phyloP scores from a whole-genome alignment of 2,113 vertebrate species.

The Egretta garzetta region DNA sequence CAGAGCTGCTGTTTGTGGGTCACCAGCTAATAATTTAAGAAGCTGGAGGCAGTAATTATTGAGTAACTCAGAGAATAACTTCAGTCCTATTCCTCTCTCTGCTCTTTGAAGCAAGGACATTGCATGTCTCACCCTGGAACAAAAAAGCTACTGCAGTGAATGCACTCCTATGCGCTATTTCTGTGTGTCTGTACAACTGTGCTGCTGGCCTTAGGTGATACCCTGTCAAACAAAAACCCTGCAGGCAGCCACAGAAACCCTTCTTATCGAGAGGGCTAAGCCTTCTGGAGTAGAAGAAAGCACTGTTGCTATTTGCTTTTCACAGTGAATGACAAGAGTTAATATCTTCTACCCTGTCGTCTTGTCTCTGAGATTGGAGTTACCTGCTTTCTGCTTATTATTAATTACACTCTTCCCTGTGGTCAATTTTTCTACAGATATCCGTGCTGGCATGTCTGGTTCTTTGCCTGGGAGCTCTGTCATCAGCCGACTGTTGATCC shows the following conservation, averaged over 20 bases:
- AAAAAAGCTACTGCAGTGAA: not conserved
- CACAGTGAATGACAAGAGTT: not conserved
- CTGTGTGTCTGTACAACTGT: not conserved
- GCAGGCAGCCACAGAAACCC: not conserved
- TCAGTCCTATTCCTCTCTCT: not conserved
- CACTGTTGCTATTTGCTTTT: not conserved
- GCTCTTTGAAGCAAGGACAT: not conserved
- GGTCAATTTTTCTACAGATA: conserved; percentile 68
- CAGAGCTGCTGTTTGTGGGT: not conserved
- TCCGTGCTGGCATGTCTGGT: conserved; percentile 85
- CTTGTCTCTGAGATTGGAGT: not conserved
- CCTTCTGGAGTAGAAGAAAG: not conserved
- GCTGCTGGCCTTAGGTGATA: not conserved
- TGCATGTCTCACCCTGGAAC: not conserved
- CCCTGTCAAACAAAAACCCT: not conserved
- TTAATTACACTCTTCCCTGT: not conserved
- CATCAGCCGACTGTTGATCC: conserved; percentile 91
- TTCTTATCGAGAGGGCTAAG: not conserved
- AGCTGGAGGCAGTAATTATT: not conserved
- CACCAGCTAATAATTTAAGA: not conserved
- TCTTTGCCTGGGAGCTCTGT: conserved; percentile 90
- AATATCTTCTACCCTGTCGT: not conserved
- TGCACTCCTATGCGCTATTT: not conserved
- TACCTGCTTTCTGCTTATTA: not conserved
- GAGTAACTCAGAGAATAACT: not conserved